Evolutionary conservation across 1,140 invertebrate genomes (phyloP), one percentile per base, ranked within the genome.

Genomic region (Diachasmimorpha longicaudata): DNA sequence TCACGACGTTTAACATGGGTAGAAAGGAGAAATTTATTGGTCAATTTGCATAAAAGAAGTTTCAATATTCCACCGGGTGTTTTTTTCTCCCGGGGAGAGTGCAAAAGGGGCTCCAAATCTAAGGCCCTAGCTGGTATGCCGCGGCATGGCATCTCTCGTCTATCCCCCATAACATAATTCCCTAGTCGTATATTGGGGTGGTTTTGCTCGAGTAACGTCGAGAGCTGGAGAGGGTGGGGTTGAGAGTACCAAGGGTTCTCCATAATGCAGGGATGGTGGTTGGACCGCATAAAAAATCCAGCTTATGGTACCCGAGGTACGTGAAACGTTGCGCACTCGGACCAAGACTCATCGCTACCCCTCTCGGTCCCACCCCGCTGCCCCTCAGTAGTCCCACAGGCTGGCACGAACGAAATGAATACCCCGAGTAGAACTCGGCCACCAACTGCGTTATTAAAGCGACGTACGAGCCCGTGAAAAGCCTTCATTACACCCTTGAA

Each of bases 221-320:
- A 19, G 31, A 14, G 66, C 36, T 68, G 9, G n/a, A 39, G 58
- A 14, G 58, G 25, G 58, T 14, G 52, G 23, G 55, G 23, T 14
- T 0, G 21, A 66, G 2, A 71, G 69, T 72, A 44, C 23, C 63
- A 36, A 63, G 73, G 58, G 74, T 78, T 42, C 55, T 78, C 44
- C 74, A 78, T 78, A 78, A 75, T 78, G 77, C 74, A 78, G 52
- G 37, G 58, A n/a, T 23, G 48, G 39, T 63, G 77, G 77, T 78
- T 66, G 70, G 73, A 75, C 66, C 74, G 77, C 77, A 78, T 76
- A 70, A 78, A 78, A 78, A 76, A 76, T 78, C 70, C 77, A 76
- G 72, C 70, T 72, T 74, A 75, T 58, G 68, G 74, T 70, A 75
- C 77, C 74, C 77, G 31, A 70, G 74, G 48, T 63, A 72, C 66